Conservation (phyloP, 2,888 invertebrate genomes). For the Cataglyphis albicans region DNA sequence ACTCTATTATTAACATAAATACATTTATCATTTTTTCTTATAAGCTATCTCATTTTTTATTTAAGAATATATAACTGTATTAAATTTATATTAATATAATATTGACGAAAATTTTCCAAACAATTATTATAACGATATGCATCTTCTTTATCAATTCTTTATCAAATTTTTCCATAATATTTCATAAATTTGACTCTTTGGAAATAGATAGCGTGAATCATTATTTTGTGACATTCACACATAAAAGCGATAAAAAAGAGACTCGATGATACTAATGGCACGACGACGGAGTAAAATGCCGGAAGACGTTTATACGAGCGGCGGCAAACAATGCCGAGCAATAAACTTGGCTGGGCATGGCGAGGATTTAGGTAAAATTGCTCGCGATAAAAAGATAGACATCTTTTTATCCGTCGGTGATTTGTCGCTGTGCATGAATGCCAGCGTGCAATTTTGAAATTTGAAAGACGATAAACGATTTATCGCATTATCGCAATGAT, state of each 20-base stretch:
- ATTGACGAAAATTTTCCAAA: neutral
- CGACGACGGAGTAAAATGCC: conserved; percentile 57
- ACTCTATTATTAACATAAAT: neutral
- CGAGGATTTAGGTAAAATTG: conserved; percentile 65
- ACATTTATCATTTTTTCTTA: neutral
- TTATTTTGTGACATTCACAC: conserved; percentile 50
- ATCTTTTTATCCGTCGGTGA: conserved; percentile 53
- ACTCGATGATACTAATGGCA: conserved; percentile 71
- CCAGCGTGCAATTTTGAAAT: conserved; percentile 14
- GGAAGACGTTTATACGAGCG: conserved; percentile 67
- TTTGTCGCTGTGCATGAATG: conserved; percentile 51
- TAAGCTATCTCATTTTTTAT: neutral
- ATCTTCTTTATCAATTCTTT: neutral
- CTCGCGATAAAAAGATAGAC: conserved; percentile 57
- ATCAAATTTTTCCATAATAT: conserved; percentile 30
- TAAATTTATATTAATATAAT: neutral
- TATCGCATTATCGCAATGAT: conserved; percentile 22
- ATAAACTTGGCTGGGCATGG: conserved; percentile 65
- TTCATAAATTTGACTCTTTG: conserved; percentile 18
- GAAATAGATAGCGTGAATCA: conserved; percentile 53
- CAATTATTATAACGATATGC: neutral
- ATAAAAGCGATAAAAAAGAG: conserved; percentile 59
- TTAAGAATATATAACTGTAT: neutral
- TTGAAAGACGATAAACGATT: conserved; percentile 20
- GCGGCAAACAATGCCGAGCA: conserved; percentile 64